Base-by-base conservation (phyloP, 2,113 vertebrate genomes). In the Amazona guildingii region DNA sequence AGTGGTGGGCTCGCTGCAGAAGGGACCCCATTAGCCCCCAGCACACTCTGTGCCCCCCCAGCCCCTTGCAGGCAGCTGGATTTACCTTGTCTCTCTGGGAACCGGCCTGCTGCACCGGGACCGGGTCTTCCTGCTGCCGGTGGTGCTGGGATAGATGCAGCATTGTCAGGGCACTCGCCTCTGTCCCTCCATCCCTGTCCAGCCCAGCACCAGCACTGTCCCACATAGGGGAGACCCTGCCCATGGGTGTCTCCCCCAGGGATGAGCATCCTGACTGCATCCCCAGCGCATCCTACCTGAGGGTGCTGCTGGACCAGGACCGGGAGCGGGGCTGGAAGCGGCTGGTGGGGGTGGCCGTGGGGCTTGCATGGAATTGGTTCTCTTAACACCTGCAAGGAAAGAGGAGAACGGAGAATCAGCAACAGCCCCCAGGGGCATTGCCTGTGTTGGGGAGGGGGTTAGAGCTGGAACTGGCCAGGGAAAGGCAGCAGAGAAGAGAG, bases 11-110 rank as follows among this genome's bases (percentile, higher is more conserved):
- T 94, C 4, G 18, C 97, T 96, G 92, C 2, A 0, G 31, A 78
- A 83, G 14, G 49, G 39, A 88, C 68, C n/a, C 75, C 2, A 1
- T 96, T 51, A 96, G 67, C 10, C 25, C 79, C 57, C 7, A 0
- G n/a, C 18, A 48, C 28, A 84, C 48, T 5, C 1, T 3, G n/a
- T 6, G 10, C 7, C 12, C 25, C 18, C 18, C 55, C 48, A 17
- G 37, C 35, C 67, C 94, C 77, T 51, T 12, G 0, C 46, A 5
- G 48, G 25, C 29, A 3, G 48, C 29, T 3, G 2, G 7, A 13
- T 21, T 96, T 93, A 96, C 98, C 98, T 98, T 98, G 92, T 48
- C 96, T 97, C 43, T 98, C 98, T 0, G 96, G 93, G 77, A 97
- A 93, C 29, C 97, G 91, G 17, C 94, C 28, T 2, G 78, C 82